Conservation (phyloP, 2,113 vertebrate species). For the Dissostichus mawsoni region DNA sequence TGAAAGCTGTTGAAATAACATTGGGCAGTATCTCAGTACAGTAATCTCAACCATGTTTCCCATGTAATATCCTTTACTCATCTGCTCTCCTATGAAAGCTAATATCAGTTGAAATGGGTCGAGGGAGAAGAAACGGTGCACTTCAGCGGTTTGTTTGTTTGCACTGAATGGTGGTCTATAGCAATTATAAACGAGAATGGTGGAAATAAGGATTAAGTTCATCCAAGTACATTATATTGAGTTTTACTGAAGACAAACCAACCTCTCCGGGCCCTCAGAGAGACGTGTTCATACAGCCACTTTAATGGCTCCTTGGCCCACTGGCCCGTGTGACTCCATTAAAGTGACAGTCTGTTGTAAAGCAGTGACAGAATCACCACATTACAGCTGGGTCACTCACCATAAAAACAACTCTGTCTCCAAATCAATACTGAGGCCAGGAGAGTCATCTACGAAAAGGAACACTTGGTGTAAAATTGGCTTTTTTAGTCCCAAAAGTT, state of each 20-base stretch:
- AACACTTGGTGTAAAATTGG: slow-evolving; percentile 40
- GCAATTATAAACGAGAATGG: slow-evolving; percentile 25
- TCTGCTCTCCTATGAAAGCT: slow-evolving; percentile 26
- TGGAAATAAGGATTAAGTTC: slow-evolving; percentile 3
- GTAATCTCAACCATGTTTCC: slow-evolving; percentile 17
- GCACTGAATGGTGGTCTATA: slow-evolving; percentile 23
- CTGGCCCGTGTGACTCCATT: slow-evolving; percentile 66
- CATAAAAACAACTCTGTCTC: slow-evolving; percentile 46
- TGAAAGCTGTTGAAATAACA: slow-evolving; percentile 42
- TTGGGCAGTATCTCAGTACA: slow-evolving; percentile 20
- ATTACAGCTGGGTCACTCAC: slow-evolving; percentile 69
- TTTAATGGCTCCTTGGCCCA: slow-evolving; percentile 60
- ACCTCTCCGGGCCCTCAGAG: slow-evolving; percentile 38
- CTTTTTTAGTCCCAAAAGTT: slow-evolving; percentile 31
- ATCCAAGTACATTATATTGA: slow-evolving; percentile 26
- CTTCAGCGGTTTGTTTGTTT: slow-evolving; percentile 24
- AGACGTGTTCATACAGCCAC: slow-evolving; percentile 36
- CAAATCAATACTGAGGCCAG: slow-evolving; percentile 62
- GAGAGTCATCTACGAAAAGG: slow-evolving; percentile 17
- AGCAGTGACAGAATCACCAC: slow-evolving; percentile 70
- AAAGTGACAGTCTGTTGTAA: slow-evolving; percentile 70
- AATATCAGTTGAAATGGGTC: slow-evolving; percentile 27
- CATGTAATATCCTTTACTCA: slow-evolving; percentile 27
- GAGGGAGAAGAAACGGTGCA: not conserved
- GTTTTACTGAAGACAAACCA: slow-evolving; percentile 16